Evolutionary conservation across 2,888 invertebrate genomes (phyloP).

Genomic region (Euzetes globulus): DNA sequence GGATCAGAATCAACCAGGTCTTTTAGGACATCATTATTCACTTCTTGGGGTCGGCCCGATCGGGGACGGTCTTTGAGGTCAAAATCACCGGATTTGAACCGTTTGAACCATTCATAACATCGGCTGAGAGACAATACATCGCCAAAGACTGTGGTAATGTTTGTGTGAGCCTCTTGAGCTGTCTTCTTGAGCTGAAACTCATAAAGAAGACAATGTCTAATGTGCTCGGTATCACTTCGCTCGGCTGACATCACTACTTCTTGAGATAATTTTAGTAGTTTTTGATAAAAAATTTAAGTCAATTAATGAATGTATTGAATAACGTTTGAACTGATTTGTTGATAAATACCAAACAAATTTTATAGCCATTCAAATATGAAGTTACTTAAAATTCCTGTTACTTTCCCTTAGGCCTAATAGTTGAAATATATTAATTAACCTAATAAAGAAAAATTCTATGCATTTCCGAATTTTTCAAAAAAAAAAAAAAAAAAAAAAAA

Average conservation of each 20-base stretch:
- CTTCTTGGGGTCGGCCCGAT: conserved; percentile 9
- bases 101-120: neutral
- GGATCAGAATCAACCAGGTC: conserved; percentile 12
- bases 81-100: neutral
- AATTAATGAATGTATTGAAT: neutral
- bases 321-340: neutral
- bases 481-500: no score
- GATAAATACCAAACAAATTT: neutral
- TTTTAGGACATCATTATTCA: conserved; percentile 8
- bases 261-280: neutral
- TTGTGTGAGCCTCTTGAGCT: neutral
- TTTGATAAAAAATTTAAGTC: neutral
- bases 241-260: neutral
- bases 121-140: neutral
- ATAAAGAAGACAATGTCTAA: neutral
- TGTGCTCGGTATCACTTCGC: neutral
- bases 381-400: neutral
- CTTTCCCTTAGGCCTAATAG: neutral
- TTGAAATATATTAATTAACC: no score
- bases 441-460: no score
- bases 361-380: neutral
- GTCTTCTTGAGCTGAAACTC: neutral
- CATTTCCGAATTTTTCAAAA: no score
- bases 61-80: neutral
- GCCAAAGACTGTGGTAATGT: neutral